Conservation (phyloP, 2,113 vertebrate species). For the Tetrao urogallus region DNA sequence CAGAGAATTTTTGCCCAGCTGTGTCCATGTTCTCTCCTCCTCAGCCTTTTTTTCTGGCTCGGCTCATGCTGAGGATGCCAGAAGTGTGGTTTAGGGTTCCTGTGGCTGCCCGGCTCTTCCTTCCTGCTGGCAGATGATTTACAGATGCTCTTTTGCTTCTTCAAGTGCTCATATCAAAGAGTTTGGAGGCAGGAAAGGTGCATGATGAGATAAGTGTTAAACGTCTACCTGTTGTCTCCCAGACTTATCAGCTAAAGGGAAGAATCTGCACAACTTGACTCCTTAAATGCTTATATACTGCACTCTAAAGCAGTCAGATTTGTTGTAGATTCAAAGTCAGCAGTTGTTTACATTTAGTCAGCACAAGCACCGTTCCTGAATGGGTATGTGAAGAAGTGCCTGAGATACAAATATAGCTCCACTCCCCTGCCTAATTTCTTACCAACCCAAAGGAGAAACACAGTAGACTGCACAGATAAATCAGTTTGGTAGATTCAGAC, state of each 20-base stretch:
- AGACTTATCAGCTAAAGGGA: neutral
- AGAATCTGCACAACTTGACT: neutral
- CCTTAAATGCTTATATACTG: neutral
- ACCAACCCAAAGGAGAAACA: neutral
- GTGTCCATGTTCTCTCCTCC: neutral
- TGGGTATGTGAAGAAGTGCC: neutral
- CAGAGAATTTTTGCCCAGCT: neutral
- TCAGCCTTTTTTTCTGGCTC: slow-evolving; percentile 9
- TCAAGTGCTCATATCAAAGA: neutral
- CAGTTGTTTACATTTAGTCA: neutral
- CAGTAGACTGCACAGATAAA: neutral
- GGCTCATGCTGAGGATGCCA: neutral
- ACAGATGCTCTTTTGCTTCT: slow-evolving; percentile 13
- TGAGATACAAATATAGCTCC: neutral
- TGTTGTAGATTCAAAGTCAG: neutral
- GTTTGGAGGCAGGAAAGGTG: neutral
- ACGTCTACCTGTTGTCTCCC: neutral
- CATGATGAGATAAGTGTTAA: neutral
- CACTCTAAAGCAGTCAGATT: neutral
- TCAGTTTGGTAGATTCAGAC: accelerated
- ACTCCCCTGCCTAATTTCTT: neutral
- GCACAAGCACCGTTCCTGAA: neutral
- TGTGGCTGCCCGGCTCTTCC: neutral
- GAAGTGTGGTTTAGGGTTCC: slow-evolving; percentile 2
- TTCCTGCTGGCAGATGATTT: neutral